These are phyloP conservation scores for Psilopsiagon aurifrons DNA, from an alignment of 2,113 vertebrate genomes.

Conservation along the genomic window DNA sequence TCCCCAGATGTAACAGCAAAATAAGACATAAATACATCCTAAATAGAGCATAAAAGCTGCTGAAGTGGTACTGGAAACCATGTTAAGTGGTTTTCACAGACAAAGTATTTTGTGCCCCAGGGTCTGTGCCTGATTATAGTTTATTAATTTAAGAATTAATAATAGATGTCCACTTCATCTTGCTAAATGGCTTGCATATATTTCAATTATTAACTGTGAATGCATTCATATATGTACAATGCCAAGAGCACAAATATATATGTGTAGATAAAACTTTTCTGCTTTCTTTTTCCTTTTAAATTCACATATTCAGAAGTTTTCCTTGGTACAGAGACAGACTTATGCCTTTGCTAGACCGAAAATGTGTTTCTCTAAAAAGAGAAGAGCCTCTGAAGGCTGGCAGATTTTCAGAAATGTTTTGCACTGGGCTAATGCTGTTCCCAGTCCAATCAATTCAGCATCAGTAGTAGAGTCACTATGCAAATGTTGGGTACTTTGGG, in stretches of 20 bases:
- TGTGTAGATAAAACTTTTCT: not conserved
- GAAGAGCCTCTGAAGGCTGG: not conserved
- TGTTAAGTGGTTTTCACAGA: not conserved
- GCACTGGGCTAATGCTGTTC: not conserved
- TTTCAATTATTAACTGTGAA: not conserved
- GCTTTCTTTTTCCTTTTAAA: not conserved
- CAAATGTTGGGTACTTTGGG: not conserved
- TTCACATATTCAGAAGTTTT: not conserved
- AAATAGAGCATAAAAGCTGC: not conserved
- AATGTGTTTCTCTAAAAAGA: not conserved
- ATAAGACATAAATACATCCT: not conserved
- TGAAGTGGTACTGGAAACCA: not conserved
- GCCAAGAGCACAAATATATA: not conserved
- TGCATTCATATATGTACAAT: not conserved
- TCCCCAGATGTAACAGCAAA: not conserved
- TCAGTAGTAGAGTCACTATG: not conserved
- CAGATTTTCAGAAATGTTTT: accelerated
- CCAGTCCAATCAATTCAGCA: not conserved
- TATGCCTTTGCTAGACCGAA: not conserved
- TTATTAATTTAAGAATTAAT: constrained; percentile 54
- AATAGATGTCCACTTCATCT: not conserved
- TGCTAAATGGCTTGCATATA: not conserved
- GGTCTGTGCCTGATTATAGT: not conserved
- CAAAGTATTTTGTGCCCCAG: not conserved
- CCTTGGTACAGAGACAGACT: not conserved